Conservation (phyloP, 1,140 invertebrate genomes). For the Myzus persicae region DNA sequence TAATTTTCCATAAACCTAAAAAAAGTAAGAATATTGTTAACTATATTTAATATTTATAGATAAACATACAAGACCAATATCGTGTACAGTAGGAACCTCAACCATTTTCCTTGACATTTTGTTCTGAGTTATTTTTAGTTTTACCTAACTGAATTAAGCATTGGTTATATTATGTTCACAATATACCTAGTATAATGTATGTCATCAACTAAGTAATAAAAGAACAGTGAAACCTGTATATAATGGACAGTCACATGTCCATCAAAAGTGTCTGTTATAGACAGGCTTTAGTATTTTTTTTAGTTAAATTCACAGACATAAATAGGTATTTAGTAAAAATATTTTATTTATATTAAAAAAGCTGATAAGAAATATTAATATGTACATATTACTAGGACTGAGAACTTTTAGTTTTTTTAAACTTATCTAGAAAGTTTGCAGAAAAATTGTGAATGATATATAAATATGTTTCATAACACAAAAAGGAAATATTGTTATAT, state of each 20-base stretch:
- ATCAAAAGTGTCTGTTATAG: no score
- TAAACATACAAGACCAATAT: neutral
- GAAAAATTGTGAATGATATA: no score
- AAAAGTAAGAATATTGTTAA: neutral
- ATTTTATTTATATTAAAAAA: neutral
- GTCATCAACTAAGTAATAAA: neutral
- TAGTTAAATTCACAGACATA: neutral
- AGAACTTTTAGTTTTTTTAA: no score
- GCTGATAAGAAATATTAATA: neutral
- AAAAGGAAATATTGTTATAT: no score
- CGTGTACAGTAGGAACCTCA: neutral
- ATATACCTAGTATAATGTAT: no score
- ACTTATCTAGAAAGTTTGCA: no score
- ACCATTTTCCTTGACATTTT: neutral
- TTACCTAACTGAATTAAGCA: neutral
- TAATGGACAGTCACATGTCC: neutral
- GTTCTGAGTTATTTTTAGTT: neutral
- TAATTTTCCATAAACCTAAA: constrained; percentile 43
- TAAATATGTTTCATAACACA: no score
- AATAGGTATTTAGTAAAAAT: neutral
- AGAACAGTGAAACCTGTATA: neutral
- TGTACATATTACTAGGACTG: no score
- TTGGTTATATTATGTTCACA: neutral
- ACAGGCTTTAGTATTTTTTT: no score
- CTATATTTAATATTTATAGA: neutral